These are phyloP conservation scores for Trachops cirrhosus DNA, from an alignment of 2,797 vertebrate genomes.

Conservation along the genomic window DNA sequence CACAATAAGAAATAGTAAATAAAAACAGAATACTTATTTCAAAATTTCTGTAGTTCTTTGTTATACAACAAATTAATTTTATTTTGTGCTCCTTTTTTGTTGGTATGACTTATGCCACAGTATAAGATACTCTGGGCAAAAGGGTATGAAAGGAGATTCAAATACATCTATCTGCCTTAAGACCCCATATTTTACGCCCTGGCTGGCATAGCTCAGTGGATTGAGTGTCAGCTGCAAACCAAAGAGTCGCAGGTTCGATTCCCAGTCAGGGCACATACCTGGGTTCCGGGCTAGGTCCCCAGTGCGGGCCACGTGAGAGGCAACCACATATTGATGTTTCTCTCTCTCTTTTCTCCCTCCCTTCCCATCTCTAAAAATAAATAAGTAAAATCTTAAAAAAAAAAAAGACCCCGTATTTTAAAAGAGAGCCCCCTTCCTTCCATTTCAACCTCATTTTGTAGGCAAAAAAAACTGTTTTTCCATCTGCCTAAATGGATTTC, in stretches of 20 bases:
- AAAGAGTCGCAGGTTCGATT: too few species aligned
- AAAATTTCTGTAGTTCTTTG: background rate
- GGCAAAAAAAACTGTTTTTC: background rate
- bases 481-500: slow-evolving; percentile 30
- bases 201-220: too few species aligned
- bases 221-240: too few species aligned
- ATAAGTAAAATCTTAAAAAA: too few species aligned
- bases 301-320: too few species aligned
- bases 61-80: slow-evolving; percentile 4
- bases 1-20: background rate
- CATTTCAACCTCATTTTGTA: slow-evolving; percentile 9
- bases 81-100: background rate
- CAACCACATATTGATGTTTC: too few species aligned
- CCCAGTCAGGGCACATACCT: too few species aligned
- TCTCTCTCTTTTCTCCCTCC: too few species aligned
- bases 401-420: background rate
- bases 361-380: too few species aligned
- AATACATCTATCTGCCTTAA: background rate
- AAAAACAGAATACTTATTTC: background rate
- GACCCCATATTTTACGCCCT: background rate
- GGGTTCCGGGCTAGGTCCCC: too few species aligned
- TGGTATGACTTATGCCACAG: background rate
- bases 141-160: background rate
- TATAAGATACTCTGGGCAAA: background rate
- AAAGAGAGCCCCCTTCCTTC: slow-evolving; percentile 14